Base-by-base conservation (phyloP, 2,113 vertebrate species). In the Pleuronectes platessa region DNA sequence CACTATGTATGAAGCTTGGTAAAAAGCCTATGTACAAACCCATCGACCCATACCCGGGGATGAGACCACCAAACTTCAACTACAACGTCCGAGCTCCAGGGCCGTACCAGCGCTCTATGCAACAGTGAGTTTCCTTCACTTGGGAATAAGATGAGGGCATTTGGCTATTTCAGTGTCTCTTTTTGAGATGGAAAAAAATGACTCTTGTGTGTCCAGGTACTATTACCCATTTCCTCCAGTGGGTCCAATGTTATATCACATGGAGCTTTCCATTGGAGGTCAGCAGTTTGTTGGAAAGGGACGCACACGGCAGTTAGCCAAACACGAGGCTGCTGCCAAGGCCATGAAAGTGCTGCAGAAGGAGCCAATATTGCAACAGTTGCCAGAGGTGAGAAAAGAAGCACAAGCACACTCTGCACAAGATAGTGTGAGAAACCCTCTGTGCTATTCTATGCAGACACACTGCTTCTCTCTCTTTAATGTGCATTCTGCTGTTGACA, bases 11-110 rank as follows among this genome's bases (percentile, higher is more conserved):
- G 96, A 99, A 97, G 91, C 94, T 99, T 90, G 96, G 97, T 68
- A 97, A 97, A 94, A 99, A 99, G 91, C 97, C 97, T 37, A 90
- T 97, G 92, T 99, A 97, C 93, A 99, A 98, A 91, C 96, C 96
- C 69, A 95, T 97, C 26, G 97, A 99, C 80, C 95, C 97, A 8
- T 98, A 98, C 55, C 96, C 96, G 0, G 95, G 95, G 74, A 97
- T 98, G 95, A 96, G 97, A 88, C 97, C 89, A n/a, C 88, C 97
- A 89, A 96, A 95, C 77, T 98, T 98, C 84, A 97, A 91, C 93
- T 99, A 99, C 82, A 95, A 92, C 69, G 95, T 98, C 92, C 92
- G 98, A 65, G 92, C 90, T 72, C 93, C 94, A 24, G 96, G 95
- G 78, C 95, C 97, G 83, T 99, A 99, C 76, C 96, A 97, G 62